Conservation (phyloP, 1,140 invertebrate species). For the Dendroctonus valens region DNA sequence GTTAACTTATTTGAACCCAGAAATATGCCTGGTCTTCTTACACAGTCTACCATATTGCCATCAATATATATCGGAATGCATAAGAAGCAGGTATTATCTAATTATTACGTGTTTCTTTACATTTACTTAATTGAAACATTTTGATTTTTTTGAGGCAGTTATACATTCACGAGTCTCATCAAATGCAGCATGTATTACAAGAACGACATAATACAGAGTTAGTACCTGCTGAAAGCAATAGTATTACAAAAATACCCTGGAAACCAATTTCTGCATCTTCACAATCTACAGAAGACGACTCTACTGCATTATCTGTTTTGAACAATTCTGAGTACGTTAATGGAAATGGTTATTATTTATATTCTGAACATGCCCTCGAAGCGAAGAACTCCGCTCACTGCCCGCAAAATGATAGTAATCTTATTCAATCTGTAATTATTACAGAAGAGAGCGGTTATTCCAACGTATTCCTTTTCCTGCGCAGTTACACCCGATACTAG, state of each 20-base stretch:
- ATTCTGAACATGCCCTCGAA: slow-evolving; percentile 51
- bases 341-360: slow-evolving; percentile 58
- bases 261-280: slow-evolving; percentile 59
- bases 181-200: slow-evolving; percentile 47
- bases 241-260: slow-evolving; percentile 65
- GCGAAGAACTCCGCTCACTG: slow-evolving; percentile 39
- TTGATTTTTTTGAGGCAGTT: slow-evolving; percentile 52
- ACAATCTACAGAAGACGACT: slow-evolving; percentile 42
- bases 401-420: slow-evolving; percentile 43
- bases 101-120: not conserved
- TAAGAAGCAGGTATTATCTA: slow-evolving; percentile 64
- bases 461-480: slow-evolving; percentile 2
- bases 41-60: slow-evolving; percentile 55
- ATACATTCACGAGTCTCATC: slow-evolving; percentile 72
- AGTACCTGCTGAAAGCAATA: slow-evolving; percentile 46
- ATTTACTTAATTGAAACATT: slow-evolving; percentile 4
- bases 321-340: slow-evolving; percentile 67
- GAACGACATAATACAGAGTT: slow-evolving; percentile 37
- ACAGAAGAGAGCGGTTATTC: slow-evolving; percentile 10
- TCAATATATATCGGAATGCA: slow-evolving; percentile 85
- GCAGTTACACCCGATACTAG: slow-evolving; percentile 15
- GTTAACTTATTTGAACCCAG: slow-evolving; percentile 69
- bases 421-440: slow-evolving; percentile 16
- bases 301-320: slow-evolving; percentile 64
- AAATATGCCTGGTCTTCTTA: slow-evolving; percentile 22